phyloP scores from a whole-genome alignment of 2,888 invertebrate genomes.

The Hirtodrosophila trivittata region DNA sequence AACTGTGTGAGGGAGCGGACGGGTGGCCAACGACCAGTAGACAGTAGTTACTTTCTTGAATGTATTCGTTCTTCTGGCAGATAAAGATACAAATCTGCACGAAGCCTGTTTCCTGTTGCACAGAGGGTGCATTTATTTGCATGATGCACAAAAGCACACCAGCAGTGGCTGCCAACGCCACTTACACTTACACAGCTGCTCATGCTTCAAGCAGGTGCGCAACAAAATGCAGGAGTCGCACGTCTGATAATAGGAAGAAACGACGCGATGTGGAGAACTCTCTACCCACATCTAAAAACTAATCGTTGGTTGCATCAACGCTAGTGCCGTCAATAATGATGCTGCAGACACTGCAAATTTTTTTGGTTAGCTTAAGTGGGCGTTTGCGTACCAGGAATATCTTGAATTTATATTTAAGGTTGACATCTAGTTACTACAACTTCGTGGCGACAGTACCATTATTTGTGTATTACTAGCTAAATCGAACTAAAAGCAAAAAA shows the following conservation, averaged over 20 bases:
- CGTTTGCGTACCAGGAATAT: conserved; percentile 70
- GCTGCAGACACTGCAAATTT: conserved; percentile 49
- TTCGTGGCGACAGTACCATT: no score
- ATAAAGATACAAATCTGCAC: conserved; percentile 79
- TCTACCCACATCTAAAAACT: conserved; percentile 67
- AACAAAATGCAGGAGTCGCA: conserved; percentile 19
- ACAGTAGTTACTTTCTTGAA: conserved; percentile 65
- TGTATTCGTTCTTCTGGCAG: conserved; percentile 63
- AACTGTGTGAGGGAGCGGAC: conserved; percentile 57
- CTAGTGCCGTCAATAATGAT: conserved; percentile 60
- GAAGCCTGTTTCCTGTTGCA: conserved; percentile 79
- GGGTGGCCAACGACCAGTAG: conserved; percentile 39
- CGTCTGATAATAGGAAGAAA: conserved; percentile 63
- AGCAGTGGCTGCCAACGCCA: conserved; percentile 47
- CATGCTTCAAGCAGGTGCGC: conserved; percentile 59
- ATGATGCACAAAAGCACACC: conserved; percentile 64
- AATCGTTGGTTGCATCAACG: conserved; percentile 57
- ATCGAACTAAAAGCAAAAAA: no score
- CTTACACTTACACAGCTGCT: conserved; percentile 57
- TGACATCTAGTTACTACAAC: no score
- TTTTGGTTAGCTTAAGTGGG: conserved; percentile 67
- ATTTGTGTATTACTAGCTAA: no score
- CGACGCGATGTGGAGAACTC: conserved; percentile 47
- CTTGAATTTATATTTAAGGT: conserved; percentile 69
- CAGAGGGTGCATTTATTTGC: conserved; percentile 80